Conservation (phyloP, 2,888 invertebrate species). For the Minunthozetes semirufus region DNA sequence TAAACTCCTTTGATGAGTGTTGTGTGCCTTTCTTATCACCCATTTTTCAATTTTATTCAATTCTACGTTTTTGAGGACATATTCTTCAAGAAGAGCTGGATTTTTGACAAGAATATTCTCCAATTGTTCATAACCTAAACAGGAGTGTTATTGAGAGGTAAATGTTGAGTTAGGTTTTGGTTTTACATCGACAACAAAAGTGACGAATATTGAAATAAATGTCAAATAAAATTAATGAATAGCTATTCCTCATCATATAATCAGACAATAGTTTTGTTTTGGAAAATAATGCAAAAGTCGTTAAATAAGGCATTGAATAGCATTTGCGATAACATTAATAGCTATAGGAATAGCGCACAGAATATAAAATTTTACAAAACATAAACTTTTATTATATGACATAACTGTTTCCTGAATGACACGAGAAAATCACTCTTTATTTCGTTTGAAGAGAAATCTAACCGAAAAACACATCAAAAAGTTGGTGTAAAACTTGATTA, state of each 20-base stretch:
- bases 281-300: no score
- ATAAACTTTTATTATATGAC: slow-evolving; percentile 3
- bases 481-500: no score
- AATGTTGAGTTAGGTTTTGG: background rate
- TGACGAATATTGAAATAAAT: no score
- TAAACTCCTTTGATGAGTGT: background rate
- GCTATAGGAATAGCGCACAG: background rate
- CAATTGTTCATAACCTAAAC: slow-evolving; percentile 35
- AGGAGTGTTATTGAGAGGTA: no score
- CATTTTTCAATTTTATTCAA: slow-evolving; percentile 60
- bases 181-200: no score
- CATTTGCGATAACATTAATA: background rate
- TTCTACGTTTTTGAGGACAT: slow-evolving; percentile 59
- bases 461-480: no score
- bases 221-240: no score
- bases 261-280: no score
- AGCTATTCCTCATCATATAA: no score
- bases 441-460: no score
- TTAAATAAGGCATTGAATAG: no score
- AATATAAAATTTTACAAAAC: background rate
- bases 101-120: slow-evolving; percentile 53
- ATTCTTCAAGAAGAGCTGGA: slow-evolving; percentile 60
- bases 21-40: slow-evolving; percentile 57
- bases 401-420: slow-evolving; percentile 6
- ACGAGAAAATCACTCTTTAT: no score